Percentiles rank a stretch among this genome's conserved stretches.
These are phyloP conservation scores for Pampusana beccarii DNA, from an alignment of 2,113 vertebrate genomes.

Conservation along the genomic window DNA sequence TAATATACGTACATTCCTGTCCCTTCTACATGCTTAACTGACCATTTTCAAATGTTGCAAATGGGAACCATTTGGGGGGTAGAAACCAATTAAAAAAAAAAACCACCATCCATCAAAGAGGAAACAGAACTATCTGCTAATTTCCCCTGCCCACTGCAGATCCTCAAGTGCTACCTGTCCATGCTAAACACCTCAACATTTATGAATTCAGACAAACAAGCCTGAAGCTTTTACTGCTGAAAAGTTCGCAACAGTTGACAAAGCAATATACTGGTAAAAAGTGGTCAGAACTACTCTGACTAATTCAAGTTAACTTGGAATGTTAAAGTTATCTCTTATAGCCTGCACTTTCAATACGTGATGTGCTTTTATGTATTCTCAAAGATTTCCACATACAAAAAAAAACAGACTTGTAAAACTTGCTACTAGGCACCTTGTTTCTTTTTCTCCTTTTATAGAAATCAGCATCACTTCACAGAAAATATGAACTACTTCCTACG, in stretches of 20 bases:
- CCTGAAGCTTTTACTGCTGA: background rate
- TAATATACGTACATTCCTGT: background rate
- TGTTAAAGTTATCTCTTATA: background rate
- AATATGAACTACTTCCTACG: background rate
- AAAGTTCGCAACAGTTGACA: background rate
- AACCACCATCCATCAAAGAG: background rate
- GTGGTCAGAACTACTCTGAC: background rate
- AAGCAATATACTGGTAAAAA: background rate
- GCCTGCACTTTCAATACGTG: accelerated
- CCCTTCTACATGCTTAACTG: background rate
- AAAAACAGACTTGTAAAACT: background rate
- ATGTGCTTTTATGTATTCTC: background rate
- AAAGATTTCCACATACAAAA: background rate
- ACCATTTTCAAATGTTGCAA: background rate
- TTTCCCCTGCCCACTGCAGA: background rate
- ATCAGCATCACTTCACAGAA: background rate
- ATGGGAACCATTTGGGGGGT: background rate
- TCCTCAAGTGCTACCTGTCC: background rate
- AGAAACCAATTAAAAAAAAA: background rate
- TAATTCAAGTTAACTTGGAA: background rate
- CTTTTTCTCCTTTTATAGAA: background rate
- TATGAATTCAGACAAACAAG: background rate
- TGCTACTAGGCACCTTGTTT: background rate
- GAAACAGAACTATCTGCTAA: background rate
- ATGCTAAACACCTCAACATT: background rate